Conservation (phyloP, 2,797 vertebrate species). For the Lagodon rhomboides region DNA sequence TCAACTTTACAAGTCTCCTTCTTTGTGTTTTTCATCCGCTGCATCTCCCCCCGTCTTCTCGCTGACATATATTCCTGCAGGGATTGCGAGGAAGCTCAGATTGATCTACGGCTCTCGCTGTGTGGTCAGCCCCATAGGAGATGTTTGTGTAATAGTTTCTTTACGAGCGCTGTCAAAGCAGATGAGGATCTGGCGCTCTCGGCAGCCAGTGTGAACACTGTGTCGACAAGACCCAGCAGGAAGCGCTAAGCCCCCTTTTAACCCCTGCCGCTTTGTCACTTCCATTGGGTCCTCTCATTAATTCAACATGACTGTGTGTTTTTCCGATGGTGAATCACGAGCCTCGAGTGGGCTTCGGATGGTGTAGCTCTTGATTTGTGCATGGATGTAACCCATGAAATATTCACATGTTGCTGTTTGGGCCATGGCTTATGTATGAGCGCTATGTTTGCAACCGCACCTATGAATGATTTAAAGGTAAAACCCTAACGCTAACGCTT, state of each 20-base stretch:
- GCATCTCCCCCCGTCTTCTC: slow-evolving; percentile 29
- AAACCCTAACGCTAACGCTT: too few relatives aligned
- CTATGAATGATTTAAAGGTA: slow-evolving; percentile 63
- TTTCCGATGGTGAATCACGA: slow-evolving; percentile 43
- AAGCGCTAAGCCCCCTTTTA: slow-evolving; percentile 68
- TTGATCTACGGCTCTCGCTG: slow-evolving; percentile 71
- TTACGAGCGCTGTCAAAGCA: slow-evolving; percentile 73
- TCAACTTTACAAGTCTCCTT: slow-evolving; percentile 26
- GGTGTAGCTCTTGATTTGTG: slow-evolving; percentile 32
- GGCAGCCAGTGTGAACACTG: slow-evolving; percentile 48
- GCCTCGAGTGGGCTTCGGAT: slow-evolving; percentile 12
- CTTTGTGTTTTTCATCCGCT: slow-evolving; percentile 20
- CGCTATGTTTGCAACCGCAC: slow-evolving; percentile 35
- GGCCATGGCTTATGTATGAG: slow-evolving; percentile 59
- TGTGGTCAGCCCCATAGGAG: slow-evolving; percentile 77
- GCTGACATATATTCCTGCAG: slow-evolving; percentile 57
- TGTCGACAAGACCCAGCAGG: slow-evolving; percentile 69
- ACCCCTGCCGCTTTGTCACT: slow-evolving; percentile 68
- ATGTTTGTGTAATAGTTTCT: slow-evolving; percentile 78
- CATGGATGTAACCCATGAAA: slow-evolving; percentile 55
- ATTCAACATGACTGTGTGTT: slow-evolving; percentile 63
- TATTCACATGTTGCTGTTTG: slow-evolving; percentile 54
- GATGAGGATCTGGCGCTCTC: slow-evolving; percentile 71
- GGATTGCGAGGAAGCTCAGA: slow-evolving; percentile 58
- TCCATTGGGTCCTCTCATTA: slow-evolving; percentile 61